Evolutionary conservation across 2,113 vertebrate genomes (phyloP).

Genomic region (Montifringilla adamsi): DNA sequence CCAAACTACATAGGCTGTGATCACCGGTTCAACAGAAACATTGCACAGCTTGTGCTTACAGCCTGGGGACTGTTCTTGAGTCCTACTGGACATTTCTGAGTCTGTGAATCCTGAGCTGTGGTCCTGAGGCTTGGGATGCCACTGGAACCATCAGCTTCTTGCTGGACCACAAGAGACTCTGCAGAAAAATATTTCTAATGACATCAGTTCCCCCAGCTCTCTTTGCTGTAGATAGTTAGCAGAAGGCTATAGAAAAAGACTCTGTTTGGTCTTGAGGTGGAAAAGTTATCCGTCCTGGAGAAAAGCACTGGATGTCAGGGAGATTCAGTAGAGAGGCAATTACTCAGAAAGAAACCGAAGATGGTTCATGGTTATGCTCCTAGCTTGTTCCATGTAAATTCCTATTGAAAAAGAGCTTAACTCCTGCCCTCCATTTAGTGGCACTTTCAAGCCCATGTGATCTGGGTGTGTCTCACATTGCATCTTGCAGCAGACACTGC

Average conservation of each 20-base stretch:
- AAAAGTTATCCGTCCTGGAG: neutral
- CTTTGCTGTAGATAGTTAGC: neutral
- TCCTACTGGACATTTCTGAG: neutral
- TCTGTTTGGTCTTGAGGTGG: neutral
- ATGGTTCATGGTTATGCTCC: neutral
- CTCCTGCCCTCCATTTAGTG: neutral
- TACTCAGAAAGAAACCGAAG: neutral
- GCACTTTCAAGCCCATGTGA: neutral
- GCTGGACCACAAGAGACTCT: neutral
- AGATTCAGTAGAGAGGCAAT: neutral
- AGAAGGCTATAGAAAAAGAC: neutral
- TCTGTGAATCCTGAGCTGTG: neutral
- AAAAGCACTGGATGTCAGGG: neutral
- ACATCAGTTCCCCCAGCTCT: neutral
- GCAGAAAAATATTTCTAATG: neutral
- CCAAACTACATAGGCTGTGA: neutral
- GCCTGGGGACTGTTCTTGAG: neutral
- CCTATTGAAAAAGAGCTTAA: neutral
- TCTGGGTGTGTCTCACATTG: neutral
- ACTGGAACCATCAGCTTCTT: neutral
- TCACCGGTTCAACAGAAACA: neutral
- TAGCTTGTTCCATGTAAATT: neutral
- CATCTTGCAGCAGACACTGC: neutral
- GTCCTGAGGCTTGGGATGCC: neutral
- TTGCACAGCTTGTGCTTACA: neutral